Evolutionary conservation across 2,797 vertebrate species (phyloP).

Genomic region (Diplodus sargus): DNA sequence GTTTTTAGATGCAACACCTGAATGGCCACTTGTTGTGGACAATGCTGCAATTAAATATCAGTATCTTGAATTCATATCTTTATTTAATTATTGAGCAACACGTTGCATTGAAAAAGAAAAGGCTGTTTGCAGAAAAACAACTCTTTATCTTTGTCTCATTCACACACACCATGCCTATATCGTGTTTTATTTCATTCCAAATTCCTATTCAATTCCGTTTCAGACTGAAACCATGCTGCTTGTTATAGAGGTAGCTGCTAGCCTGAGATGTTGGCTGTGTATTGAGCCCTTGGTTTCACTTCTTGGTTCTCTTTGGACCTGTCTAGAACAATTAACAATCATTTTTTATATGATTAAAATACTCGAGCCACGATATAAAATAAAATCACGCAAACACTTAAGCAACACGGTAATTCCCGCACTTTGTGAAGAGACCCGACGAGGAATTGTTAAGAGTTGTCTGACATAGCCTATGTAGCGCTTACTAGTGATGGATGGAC

Average conservation of each 20-base stretch:
- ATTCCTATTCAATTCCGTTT: slow-evolving; percentile 21
- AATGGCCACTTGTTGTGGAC: not conserved
- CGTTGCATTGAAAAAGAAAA: not conserved
- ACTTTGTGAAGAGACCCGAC: too few relatives aligned
- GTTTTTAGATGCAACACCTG: too few relatives aligned
- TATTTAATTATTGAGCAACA: not conserved
- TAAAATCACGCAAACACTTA: too few relatives aligned
- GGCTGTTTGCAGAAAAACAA: not conserved
- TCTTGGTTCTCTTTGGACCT: not conserved
- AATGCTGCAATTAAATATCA: not conserved
- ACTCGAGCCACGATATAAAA: too few relatives aligned
- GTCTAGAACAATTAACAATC: slow-evolving; percentile 10
- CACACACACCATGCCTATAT: not conserved
- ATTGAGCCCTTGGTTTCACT: not conserved
- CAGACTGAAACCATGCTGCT: not conserved
- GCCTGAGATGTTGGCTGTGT: slow-evolving; percentile 12
- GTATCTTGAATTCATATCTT: not conserved
- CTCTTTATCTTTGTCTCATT: not conserved
- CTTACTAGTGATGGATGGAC: too few relatives aligned
- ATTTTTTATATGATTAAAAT: too few relatives aligned
- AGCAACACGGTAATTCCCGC: too few relatives aligned
- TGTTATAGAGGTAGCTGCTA: slow-evolving; percentile 16
- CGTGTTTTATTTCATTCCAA: slow-evolving; percentile 11
- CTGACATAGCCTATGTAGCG: too few relatives aligned
- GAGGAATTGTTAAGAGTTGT: too few relatives aligned